Conservation (phyloP, 2,797 vertebrate species). For the Arremon aurantiirostris region DNA sequence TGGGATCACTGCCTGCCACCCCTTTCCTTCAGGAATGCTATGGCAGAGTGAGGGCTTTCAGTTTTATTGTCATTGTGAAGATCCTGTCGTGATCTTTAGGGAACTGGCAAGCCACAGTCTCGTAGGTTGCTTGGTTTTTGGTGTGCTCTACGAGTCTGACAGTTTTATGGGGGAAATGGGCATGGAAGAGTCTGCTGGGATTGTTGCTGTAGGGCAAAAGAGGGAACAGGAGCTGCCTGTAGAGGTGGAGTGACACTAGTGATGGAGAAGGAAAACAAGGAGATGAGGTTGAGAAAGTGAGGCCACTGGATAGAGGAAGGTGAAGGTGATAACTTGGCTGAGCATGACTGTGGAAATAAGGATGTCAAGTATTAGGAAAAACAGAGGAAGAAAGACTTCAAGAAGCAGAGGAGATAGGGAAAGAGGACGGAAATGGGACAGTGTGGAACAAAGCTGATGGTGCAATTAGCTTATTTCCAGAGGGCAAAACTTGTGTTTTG, state of each 20-base stretch:
- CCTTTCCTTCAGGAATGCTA: not conserved
- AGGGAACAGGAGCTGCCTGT: not conserved
- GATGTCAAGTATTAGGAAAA: not conserved
- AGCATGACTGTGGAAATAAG: not conserved
- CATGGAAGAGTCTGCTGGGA: not conserved
- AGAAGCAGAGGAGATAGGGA: not conserved
- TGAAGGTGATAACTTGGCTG: not conserved
- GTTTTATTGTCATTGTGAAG: accelerated
- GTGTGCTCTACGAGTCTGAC: not conserved
- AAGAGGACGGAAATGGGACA: not conserved
- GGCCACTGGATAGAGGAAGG: not conserved
- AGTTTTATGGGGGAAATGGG: not conserved
- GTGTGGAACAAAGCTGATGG: not conserved
- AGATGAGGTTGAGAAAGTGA: not conserved
- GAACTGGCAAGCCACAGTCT: not conserved
- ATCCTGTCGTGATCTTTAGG: not conserved
- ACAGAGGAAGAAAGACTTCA: not conserved
- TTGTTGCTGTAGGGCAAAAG: not conserved
- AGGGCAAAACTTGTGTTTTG: constrained; percentile 16
- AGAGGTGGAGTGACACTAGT: not conserved
- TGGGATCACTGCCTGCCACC: not conserved
- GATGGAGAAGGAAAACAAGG: not conserved
- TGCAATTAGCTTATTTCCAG: constrained; percentile 8
- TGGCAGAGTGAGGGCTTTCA: not conserved
- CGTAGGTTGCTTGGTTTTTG: accelerated